Percentiles rank a stretch among this genome's conserved stretches.
These are phyloP conservation scores for Nannobrachium achirus DNA, from an alignment of 2,113 vertebrate genomes.

Conservation along the genomic window DNA sequence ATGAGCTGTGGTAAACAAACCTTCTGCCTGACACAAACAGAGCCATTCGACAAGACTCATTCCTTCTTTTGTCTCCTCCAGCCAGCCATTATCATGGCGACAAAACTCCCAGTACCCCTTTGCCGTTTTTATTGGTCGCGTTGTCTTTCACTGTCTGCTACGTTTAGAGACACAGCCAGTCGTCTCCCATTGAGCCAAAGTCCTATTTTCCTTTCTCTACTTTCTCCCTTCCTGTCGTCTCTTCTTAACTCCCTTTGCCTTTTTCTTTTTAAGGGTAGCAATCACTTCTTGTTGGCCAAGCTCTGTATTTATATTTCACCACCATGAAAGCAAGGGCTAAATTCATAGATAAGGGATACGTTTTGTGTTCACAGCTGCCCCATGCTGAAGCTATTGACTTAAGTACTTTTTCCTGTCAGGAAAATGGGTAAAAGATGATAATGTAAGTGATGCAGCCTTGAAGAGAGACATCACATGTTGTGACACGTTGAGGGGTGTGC, in stretches of 20 bases:
- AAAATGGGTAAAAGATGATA: conserved; percentile 49
- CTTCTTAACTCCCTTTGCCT: background rate
- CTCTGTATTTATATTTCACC: conserved; percentile 38
- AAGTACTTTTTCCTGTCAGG: conserved; percentile 55
- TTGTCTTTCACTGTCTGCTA: conserved; percentile 15
- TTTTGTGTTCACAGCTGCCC: conserved; percentile 44
- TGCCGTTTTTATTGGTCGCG: conserved; percentile 21
- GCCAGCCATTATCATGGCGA: conserved; percentile 25
- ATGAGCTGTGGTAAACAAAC: conserved; percentile 27
- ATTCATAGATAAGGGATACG: conserved; percentile 36
- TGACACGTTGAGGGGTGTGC: conserved; percentile 17
- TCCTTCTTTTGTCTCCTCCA: conserved; percentile 8
- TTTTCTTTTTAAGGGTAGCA: conserved; percentile 14
- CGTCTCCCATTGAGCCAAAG: conserved; percentile 8
- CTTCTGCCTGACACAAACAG: conserved; percentile 5
- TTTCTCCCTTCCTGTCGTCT: conserved; percentile 21
- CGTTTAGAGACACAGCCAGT: conserved; percentile 7
- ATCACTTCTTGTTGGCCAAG: conserved; percentile 29
- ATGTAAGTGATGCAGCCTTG: conserved; percentile 28
- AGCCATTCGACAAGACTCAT: conserved; percentile 12
- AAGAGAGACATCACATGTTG: conserved; percentile 12
- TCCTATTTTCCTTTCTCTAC: conserved; percentile 14
- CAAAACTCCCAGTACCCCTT: conserved; percentile 5
- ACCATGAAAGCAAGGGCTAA: conserved; percentile 30
- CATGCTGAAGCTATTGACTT: conserved; percentile 56